Conservation (phyloP, 2,113 vertebrate genomes). For the Grallaria varia region DNA sequence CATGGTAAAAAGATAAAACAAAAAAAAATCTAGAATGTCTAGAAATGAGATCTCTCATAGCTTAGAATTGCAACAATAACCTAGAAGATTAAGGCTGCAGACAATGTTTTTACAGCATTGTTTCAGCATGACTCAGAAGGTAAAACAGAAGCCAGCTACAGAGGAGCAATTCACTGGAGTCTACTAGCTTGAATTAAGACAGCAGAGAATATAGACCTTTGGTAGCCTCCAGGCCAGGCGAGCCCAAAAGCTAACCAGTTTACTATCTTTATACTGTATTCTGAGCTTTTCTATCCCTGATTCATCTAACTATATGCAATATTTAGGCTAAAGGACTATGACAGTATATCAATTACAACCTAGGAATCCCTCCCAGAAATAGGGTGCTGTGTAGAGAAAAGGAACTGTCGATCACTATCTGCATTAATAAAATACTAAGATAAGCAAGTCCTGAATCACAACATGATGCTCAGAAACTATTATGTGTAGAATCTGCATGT, state of each 20-base stretch:
- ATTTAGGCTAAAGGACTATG: not conserved
- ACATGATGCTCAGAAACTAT: not conserved
- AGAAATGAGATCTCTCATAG: not conserved
- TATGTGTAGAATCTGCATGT: not conserved
- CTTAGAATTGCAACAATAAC: not conserved
- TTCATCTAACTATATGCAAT: not conserved
- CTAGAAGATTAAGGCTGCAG: not conserved
- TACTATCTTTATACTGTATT: fast-evolving
- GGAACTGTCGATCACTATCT: not conserved
- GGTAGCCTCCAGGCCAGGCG: not conserved
- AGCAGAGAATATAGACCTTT: not conserved
- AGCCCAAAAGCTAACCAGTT: not conserved
- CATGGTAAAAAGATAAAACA: not conserved
- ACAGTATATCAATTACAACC: not conserved
- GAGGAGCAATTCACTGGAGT: not conserved
- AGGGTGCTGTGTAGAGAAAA: not conserved
- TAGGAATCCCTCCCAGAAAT: not conserved
- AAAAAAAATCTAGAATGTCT: not conserved
- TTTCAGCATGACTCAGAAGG: not conserved
- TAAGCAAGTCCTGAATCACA: not conserved
- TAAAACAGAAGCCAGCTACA: not conserved
- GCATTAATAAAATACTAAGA: not conserved
- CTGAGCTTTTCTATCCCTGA: not conserved
- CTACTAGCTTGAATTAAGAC: not conserved
- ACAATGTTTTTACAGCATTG: not conserved